A percentile compares a stretch with the other conserved stretches of the same genome.
Evolutionary conservation across 2,888 invertebrate species (phyloP).

Genomic region (Troides oblongomaculatus): DNA sequence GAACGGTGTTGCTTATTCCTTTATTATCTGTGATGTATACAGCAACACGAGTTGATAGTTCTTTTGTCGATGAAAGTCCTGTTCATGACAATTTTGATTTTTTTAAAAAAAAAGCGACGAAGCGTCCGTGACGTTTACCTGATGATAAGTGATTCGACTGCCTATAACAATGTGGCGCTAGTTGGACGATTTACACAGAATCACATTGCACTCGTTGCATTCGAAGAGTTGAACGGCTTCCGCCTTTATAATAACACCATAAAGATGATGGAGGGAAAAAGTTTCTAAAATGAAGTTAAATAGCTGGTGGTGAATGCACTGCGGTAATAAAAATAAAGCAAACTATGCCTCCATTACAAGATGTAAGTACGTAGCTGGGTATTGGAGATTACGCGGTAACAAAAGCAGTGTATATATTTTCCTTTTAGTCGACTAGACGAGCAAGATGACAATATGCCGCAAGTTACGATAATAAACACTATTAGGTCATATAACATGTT

Average conservation of each 20-base stretch:
- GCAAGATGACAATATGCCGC: background rate
- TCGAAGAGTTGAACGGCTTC: conserved; percentile 26
- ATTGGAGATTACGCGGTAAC: background rate
- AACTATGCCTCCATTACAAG: conserved; percentile 6
- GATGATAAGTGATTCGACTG: too few species aligned
- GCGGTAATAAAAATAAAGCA: conserved; percentile 15
- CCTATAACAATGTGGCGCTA: too few species aligned
- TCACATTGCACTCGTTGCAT: conserved; percentile 2
- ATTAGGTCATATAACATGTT: too few species aligned
- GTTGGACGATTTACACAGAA: too few species aligned
- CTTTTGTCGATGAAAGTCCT: too few species aligned
- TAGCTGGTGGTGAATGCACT: background rate
- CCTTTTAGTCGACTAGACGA: too few species aligned
- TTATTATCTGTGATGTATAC: too few species aligned
- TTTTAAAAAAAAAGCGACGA: too few species aligned
- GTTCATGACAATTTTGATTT: too few species aligned
- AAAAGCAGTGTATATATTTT: background rate
- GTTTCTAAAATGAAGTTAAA: conserved; percentile 21
- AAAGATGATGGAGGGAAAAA: conserved; percentile 12
- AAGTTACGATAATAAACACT: background rate
- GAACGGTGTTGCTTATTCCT: too few species aligned
- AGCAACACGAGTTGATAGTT: too few species aligned
- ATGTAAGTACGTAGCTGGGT: background rate
- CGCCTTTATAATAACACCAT: conserved; percentile 10
- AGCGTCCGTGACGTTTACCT: too few species aligned